Evolutionary conservation across 2,113 vertebrate genomes (phyloP).

Genomic region (Acrocephalus kingi): DNA sequence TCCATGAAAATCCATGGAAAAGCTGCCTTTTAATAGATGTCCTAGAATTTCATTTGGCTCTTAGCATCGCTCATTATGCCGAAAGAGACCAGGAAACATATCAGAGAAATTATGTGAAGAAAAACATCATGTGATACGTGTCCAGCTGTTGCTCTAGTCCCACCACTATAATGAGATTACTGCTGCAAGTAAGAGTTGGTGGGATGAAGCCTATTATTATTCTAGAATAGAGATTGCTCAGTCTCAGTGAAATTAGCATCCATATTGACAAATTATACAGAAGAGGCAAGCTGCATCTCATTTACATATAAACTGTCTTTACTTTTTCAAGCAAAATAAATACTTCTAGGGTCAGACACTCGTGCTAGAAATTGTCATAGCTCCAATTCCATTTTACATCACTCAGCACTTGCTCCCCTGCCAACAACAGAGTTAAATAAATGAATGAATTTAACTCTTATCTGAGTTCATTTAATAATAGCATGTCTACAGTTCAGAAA

Average conservation of each 20-base stretch:
- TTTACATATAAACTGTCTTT: conserved; percentile 48
- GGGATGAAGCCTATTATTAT: neutral
- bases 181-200: neutral
- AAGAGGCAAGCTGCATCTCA: neutral
- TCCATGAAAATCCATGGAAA: neutral
- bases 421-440: neutral
- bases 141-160: neutral
- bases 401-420: neutral
- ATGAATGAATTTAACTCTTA: conserved; percentile 1
- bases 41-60: neutral
- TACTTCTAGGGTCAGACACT: neutral
- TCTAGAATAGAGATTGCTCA: neutral
- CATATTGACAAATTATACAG: conserved; percentile 25
- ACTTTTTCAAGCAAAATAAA: conserved; percentile 31
- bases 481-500: neutral
- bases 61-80: neutral
- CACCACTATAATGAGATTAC: neutral
- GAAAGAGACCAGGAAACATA: neutral
- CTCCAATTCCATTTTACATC: neutral
- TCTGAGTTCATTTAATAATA: conserved; percentile 5
- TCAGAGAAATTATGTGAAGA: neutral
- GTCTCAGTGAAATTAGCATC: conserved; percentile 43
- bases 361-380: neutral
- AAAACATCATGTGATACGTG: neutral
- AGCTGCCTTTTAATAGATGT: neutral